Evolutionary conservation across 1,140 invertebrate genomes (phyloP).

Genomic region (Ostrea edulis): DNA sequence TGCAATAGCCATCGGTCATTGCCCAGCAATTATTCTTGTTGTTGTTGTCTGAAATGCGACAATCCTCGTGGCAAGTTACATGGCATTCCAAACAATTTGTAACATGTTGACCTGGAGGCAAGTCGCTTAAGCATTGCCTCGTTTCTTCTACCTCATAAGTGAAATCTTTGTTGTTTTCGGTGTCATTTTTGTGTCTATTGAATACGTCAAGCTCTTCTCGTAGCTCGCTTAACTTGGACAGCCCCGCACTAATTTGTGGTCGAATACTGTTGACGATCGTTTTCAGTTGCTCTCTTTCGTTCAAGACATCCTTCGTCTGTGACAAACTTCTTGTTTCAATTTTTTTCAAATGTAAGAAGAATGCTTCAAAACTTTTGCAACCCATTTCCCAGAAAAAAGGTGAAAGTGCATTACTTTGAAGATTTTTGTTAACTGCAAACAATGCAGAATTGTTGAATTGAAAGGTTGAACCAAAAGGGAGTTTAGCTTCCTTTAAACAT

Average conservation of each 20-base stretch:
- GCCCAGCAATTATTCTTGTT: conserved; percentile 46
- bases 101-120: background rate
- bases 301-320: conserved; percentile 45
- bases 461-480: conserved; percentile 54
- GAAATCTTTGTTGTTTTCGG: conserved; percentile 61
- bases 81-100: conserved; percentile 59
- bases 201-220: conserved; percentile 45
- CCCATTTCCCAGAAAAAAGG: conserved; percentile 62
- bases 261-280: conserved; percentile 37
- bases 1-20: conserved; percentile 49
- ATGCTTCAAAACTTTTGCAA: conserved; percentile 48
- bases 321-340: conserved; percentile 55
- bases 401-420: background rate
- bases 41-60: conserved; percentile 19
- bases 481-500: conserved; percentile 49
- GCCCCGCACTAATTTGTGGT: conserved; percentile 45
- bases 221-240: conserved; percentile 48
- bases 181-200: conserved; percentile 52
- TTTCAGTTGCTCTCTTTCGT: conserved; percentile 48
- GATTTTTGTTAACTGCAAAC: conserved; percentile 46
- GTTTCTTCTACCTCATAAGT: conserved; percentile 11
- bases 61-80: conserved; percentile 59
- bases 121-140: background rate
- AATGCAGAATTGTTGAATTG: conserved; percentile 60
- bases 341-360: conserved; percentile 45